Evolutionary conservation across 1,140 invertebrate species (phyloP).

Genomic region (Paraescarpia echinospica): DNA sequence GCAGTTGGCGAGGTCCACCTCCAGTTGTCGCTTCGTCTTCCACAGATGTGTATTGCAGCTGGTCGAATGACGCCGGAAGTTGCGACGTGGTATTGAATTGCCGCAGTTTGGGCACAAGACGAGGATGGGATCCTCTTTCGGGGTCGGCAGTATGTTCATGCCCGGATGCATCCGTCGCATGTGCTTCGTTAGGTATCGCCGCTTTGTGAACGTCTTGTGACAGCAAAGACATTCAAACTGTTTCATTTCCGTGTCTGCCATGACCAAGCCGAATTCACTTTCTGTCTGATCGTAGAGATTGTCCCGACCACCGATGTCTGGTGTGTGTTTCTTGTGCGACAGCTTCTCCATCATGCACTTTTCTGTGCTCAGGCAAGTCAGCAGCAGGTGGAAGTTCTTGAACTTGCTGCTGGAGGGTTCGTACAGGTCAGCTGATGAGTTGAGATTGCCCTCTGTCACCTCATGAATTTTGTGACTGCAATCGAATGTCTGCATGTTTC

Average conservation of each 20-base stretch:
- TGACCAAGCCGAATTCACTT: not conserved
- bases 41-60: slow-evolving; percentile 4
- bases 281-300: not conserved
- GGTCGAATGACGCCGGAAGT: slow-evolving; percentile 7
- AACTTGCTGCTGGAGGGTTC: slow-evolving; percentile 18
- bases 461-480: not conserved
- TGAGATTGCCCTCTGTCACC: not conserved
- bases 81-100: not conserved
- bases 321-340: not conserved
- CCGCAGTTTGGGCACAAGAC: slow-evolving; percentile 17
- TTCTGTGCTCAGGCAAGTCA: slow-evolving; percentile 20
- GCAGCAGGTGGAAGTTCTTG: slow-evolving; percentile 23
- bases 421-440: slow-evolving; percentile 10
- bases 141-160: not conserved
- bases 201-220: slow-evolving; percentile 12
- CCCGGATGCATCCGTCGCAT: slow-evolving; percentile 15
- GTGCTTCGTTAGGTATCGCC: slow-evolving; percentile 19
- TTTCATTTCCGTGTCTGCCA: not conserved
- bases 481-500: not conserved
- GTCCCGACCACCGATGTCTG: not conserved
- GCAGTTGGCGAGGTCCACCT: slow-evolving; percentile 16
- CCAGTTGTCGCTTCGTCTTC: not conserved
- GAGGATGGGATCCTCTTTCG: not conserved
- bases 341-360: not conserved
- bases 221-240: slow-evolving; percentile 8